These are phyloP conservation scores for Drosophila incognita DNA, from an alignment of 2,888 invertebrate genomes.

Conservation along the genomic window DNA sequence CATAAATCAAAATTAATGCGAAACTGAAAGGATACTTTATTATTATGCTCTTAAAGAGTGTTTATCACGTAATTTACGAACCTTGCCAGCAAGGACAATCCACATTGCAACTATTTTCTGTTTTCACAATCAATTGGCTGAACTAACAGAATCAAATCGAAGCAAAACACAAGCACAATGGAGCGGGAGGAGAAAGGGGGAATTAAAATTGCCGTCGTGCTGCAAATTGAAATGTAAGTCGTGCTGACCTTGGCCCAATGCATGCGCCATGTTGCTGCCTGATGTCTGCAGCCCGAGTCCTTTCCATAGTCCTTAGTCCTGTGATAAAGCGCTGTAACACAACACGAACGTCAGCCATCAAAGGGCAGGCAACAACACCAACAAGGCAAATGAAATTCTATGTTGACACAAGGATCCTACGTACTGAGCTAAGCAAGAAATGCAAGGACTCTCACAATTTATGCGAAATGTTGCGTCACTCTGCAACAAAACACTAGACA, in stretches of 20 bases:
- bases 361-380: conserved; percentile 36
- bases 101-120: conserved; percentile 17
- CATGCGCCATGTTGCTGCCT: conserved; percentile 27
- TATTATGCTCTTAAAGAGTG: conserved; percentile 11
- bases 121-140: conserved; percentile 46
- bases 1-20: conserved; percentile 47
- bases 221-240: conserved; percentile 71
- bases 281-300: conserved; percentile 29
- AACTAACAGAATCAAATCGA: conserved; percentile 44
- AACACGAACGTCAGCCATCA: conserved; percentile 41
- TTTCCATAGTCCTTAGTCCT: conserved; percentile 36
- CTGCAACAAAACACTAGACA: conserved; percentile 30
- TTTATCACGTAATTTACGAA: conserved; percentile 19
- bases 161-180: conserved; percentile 12
- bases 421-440: conserved; percentile 20
- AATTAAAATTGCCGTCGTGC: conserved; percentile 9
- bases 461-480: conserved; percentile 42
- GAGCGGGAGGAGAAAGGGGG: conserved; percentile 2
- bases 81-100: conserved; percentile 35
- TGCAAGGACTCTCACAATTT: conserved; percentile 56
- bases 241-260: conserved; percentile 69
- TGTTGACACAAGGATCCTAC: conserved; percentile 41
- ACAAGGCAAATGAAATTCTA: conserved; percentile 47
- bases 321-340: conserved; percentile 50
- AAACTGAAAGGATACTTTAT: conserved; percentile 5